A percentile compares a stretch with the other conserved stretches of the same genome.
phyloP scores from a whole-genome alignment of 2,797 vertebrate genomes.

The Xenentodon cancila region DNA sequence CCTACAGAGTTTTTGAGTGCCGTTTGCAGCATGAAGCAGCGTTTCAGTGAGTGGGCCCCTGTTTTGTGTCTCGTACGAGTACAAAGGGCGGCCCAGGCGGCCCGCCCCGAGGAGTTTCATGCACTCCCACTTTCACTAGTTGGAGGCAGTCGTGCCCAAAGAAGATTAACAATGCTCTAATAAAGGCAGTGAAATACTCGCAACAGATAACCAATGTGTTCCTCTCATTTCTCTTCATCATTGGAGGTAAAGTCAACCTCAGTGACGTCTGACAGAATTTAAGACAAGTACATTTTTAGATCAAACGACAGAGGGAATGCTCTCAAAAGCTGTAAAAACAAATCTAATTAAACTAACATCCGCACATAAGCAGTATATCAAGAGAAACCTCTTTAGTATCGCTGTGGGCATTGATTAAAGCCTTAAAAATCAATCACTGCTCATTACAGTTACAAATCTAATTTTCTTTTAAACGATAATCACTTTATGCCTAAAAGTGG shows the following conservation, averaged over 20 bases:
- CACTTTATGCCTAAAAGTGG: background rate
- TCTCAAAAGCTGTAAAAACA: background rate
- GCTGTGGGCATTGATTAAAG: no score
- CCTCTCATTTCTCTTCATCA: background rate
- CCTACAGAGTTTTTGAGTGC: background rate
- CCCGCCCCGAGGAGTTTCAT: no score
- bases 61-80: no score
- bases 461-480: no score
- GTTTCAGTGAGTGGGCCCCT: no score
- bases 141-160: background rate
- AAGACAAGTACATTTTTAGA: background rate
- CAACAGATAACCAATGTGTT: background rate
- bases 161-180: background rate
- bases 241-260: background rate
- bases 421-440: background rate
- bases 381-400: background rate
- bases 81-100: no score
- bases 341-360: background rate
- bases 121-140: no score
- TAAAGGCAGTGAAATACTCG: background rate
- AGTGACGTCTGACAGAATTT: background rate
- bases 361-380: background rate
- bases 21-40: background rate
- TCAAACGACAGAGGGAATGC: background rate
- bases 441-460: background rate